A percentile compares a stretch with the other conserved stretches of the same genome.
phyloP scores from a whole-genome alignment of 2,888 invertebrate species.

The Dryobota labecula region DNA sequence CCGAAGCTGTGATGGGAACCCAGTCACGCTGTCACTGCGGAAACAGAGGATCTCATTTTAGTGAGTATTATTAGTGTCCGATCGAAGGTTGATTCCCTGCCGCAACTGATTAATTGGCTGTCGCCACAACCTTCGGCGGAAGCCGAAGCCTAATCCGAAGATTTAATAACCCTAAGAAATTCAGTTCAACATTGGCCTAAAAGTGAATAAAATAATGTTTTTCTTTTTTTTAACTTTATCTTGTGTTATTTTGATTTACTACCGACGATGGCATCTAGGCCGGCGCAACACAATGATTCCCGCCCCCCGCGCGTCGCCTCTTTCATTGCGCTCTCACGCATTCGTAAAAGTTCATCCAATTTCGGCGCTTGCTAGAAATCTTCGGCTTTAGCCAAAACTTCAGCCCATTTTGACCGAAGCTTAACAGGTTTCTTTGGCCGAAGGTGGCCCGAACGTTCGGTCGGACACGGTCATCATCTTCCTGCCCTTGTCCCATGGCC shows the following conservation, averaged over 20 bases:
- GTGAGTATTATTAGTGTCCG: conserved; percentile 29
- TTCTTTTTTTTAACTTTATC: neutral
- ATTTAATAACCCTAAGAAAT: neutral
- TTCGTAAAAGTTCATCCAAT: neutral
- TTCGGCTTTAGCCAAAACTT: neutral
- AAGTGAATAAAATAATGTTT: neutral
- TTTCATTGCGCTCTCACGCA: neutral
- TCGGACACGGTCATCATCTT: too few relatives aligned
- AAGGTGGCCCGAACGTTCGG: neutral
- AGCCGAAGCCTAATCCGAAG: too few relatives aligned
- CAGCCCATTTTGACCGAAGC: neutral
- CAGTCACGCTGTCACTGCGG: neutral
- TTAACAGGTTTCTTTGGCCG: too few relatives aligned
- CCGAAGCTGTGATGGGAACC: neutral
- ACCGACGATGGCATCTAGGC: neutral
- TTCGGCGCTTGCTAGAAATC: neutral
- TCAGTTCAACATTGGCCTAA: neutral
- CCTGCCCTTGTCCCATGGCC: too few relatives aligned
- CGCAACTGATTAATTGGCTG: too few relatives aligned
- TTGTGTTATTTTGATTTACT: neutral
- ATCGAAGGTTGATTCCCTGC: neutral
- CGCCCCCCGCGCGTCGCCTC: neutral
- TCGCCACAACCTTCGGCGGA: too few relatives aligned
- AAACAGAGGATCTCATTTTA: conserved; percentile 1
- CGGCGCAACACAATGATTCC: neutral